Evolutionary conservation across 1,140 invertebrate species (phyloP).

Genomic region (Leptopilina boulardi): DNA sequence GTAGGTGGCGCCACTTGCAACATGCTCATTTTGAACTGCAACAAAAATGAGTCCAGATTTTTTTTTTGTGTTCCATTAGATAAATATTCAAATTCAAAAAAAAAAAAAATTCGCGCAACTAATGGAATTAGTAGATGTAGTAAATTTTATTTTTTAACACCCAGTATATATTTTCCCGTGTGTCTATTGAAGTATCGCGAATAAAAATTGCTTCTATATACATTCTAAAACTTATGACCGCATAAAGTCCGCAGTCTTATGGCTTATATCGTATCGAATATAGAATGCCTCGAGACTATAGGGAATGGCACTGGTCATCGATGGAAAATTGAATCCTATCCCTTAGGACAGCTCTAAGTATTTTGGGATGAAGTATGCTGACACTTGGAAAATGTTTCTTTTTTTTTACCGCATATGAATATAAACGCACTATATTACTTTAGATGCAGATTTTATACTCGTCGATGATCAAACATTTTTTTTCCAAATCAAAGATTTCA

Average conservation of each 20-base stretch:
- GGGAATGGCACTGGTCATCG: slow-evolving; percentile 72
- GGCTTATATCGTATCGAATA: slow-evolving; percentile 40
- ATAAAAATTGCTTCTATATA: slow-evolving; percentile 58
- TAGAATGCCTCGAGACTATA: slow-evolving; percentile 42
- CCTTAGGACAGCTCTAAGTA: slow-evolving; percentile 63
- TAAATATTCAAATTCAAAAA: no score
- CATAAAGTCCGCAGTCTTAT: slow-evolving; percentile 70
- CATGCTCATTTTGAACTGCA: no score
- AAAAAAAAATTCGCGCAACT: slow-evolving; percentile 1
- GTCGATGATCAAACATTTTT: neutral
- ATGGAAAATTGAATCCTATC: slow-evolving; percentile 75
- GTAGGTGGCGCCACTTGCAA: no score
- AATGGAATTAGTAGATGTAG: neutral
- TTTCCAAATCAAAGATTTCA: neutral
- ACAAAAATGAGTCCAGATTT: no score
- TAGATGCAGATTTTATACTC: slow-evolving; percentile 4
- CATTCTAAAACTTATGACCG: slow-evolving; percentile 70
- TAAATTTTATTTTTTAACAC: slow-evolving; percentile 38
- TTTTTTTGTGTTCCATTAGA: no score
- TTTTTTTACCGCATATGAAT: slow-evolving; percentile 36
- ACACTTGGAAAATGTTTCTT: slow-evolving; percentile 69
- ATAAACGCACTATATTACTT: neutral
- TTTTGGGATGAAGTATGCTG: slow-evolving; percentile 69
- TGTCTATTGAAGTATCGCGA: slow-evolving; percentile 44
- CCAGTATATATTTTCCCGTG: slow-evolving; percentile 43